These are phyloP conservation scores for Latheticus oryzae DNA, from an alignment of 2,888 invertebrate species.

Conservation along the genomic window DNA sequence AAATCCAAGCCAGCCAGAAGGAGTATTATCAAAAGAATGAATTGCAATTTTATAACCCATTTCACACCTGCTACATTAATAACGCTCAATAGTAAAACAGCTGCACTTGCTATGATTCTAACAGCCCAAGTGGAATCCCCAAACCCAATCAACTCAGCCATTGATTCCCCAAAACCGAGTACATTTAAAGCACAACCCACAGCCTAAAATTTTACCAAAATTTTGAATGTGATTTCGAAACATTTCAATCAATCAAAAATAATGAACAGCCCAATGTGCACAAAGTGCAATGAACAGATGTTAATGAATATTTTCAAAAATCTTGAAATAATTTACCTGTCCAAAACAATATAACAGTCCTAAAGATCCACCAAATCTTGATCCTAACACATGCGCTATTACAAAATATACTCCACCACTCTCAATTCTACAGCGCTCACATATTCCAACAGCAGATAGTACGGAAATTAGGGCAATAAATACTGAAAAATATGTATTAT, in stretches of 20 bases:
- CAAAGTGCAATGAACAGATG: too few relatives aligned
- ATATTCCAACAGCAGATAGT: constrained; percentile 95
- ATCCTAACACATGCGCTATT: constrained; percentile 92
- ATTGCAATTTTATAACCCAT: constrained; percentile 97
- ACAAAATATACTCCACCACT: constrained; percentile 98
- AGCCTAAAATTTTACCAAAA: constrained; percentile 72
- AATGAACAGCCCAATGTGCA: too few relatives aligned
- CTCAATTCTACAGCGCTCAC: constrained; percentile 93
- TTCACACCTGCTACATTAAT: constrained; percentile 97
- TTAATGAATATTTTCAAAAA: constrained; percentile 1
- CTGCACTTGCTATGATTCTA: constrained; percentile 87
- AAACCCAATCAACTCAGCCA: constrained; percentile 84
- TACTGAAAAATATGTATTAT: constrained; percentile 68
- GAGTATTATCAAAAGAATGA: constrained; percentile 85
- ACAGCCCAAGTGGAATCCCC: constrained; percentile 83
- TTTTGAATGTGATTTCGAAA: constrained; percentile 38
- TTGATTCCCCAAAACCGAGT: constrained; percentile 96
- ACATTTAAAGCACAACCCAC: constrained; percentile 97
- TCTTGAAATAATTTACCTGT: constrained; percentile 72
- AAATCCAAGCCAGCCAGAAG: constrained; percentile 93
- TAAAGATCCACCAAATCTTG: constrained; percentile 91
- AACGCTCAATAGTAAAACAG: constrained; percentile 85
- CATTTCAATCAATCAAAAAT: constrained; percentile 17
- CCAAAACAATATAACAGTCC: constrained; percentile 97
- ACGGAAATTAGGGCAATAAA: constrained; percentile 92